A percentile compares a stretch with the other conserved stretches of the same genome.
phyloP scores from a whole-genome alignment of 1,140 invertebrate genomes.

The Cataglyphis hispanica region DNA sequence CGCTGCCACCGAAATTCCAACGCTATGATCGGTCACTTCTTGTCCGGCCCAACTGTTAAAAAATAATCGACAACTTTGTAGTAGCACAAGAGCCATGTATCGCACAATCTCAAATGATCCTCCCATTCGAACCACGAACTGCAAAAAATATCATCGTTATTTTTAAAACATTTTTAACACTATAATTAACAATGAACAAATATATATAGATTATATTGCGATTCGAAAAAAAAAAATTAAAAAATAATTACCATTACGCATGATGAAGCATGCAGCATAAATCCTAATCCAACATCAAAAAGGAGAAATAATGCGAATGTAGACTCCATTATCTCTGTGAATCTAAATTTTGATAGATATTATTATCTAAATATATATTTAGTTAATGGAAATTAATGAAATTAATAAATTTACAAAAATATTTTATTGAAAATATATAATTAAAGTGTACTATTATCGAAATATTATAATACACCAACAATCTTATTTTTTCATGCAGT shows the following conservation, averaged over 20 bases:
- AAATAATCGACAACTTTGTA: constrained; percentile 68
- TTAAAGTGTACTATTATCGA: not conserved
- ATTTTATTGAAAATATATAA: not conserved
- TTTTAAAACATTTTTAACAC: not conserved
- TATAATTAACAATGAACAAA: not conserved
- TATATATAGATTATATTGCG: not conserved
- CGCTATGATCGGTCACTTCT: constrained; percentile 66
- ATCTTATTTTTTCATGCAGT: constrained; percentile 35
- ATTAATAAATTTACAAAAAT: too few relatives aligned
- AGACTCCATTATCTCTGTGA: constrained; percentile 15
- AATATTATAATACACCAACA: constrained; percentile 42
- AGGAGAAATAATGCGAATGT: constrained; percentile 4
- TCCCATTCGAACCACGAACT: constrained; percentile 17
- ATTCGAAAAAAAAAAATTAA: not conserved
- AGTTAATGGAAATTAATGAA: too few relatives aligned
- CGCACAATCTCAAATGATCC: constrained; percentile 32
- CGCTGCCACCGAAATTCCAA: constrained; percentile 49
- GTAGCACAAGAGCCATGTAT: constrained; percentile 35
- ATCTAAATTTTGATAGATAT: constrained; percentile 23
- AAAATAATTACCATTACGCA: constrained; percentile 34
- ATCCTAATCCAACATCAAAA: constrained; percentile 32
- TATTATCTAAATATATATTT: too few relatives aligned
- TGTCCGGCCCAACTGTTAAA: constrained; percentile 67
- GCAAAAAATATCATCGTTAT: not conserved
- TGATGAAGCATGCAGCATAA: not conserved